Base-by-base conservation (phyloP, 2,113 vertebrate species). In the Porphyrio hochstetteri region DNA sequence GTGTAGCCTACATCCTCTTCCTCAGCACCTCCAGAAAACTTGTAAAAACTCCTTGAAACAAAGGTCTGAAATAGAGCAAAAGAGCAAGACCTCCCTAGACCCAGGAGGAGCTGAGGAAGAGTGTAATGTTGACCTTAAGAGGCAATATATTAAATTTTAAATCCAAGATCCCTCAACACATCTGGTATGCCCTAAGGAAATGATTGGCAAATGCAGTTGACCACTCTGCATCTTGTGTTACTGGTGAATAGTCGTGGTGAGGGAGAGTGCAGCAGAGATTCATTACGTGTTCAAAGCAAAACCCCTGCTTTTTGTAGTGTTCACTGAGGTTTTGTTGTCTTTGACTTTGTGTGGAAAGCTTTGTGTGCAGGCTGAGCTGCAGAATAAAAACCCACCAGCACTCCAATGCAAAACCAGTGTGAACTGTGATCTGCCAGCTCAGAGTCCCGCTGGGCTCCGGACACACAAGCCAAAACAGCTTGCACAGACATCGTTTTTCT, bases 1-100 rank as follows among this genome's bases (percentile, higher is more conserved):
- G 28, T 1, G 0, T 31, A 61, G 35, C 31, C 31, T 59, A 13
- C 0, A 0, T 27, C 31, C 23, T 28, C 40, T 48, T 67, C 68
- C 31, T 42, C 50, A 61, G 23, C 31, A 46, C 16, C 14, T 52
- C 40, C 5, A 31, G 38, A 31, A 68, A 76, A 65, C 35, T 69
- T 69, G 23, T 31, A 11, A 25, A 83, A 56, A 10, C 44, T 59
- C 52, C 28, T 19, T 59, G 48, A 46, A 63, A 46, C 12, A 40
- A 24, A 87, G 27, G 14, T 76, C 20, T 89, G 67, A 84, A 80
- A 59, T 7, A 65, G 11, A 44, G 20, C 42, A 28, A 21, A 78
- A 72, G 38, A 44, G 11, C 35, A n/a, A 64, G 31, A 10, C 6
- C 27, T 70, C 11, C 5, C 19, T 60, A 50, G 44, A 38, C 14